Base-by-base conservation (phyloP, 64 coral and sea anemone species). In the Astreopora myriophthalma region DNA sequence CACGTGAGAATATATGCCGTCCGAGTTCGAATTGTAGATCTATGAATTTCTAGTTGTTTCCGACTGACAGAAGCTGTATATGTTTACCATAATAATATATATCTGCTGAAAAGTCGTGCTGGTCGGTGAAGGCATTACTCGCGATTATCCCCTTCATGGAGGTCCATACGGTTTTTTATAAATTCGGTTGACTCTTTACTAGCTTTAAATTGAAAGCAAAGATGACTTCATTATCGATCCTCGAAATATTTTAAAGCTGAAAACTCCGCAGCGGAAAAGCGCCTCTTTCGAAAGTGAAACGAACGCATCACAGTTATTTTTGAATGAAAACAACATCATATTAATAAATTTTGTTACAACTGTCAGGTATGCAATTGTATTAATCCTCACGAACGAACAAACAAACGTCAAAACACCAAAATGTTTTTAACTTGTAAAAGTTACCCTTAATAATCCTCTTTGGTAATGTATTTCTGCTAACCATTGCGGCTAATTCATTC, bases 311-410 rank as follows among this genome's bases (percentile, higher is more conserved):
- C 55, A 64, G 79, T 31, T 64, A 83, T 38, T 83, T 80, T 83
- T 63, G 57, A 83, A 83, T 83, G 57, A 83, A 83, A 39, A 65
- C 22, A 78, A 65, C 79, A 83, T 64, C 38, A 83, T 37, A 81
- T 61, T 83, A 64, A 83, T 80, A 60, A 80, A 51, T 80, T 62
- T 61, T 61, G 14, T 23, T 19, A 38, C 36, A 83, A 61, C 76
- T 64, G 52, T 83, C 57, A 83, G 57, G 16, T 62, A 58, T 35
- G 49, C 17, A 33, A 64, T 83, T 37, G 52, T 65, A 36, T 19
- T 83, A 20, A 36, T 37, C 39, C 57, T 83, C 32, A 16, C 48
- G 23, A 58, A 65, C 33, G 57, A 35, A 8, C 2, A 20, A 60
- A 23, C 20, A 55, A 55, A 34, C 30, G 12, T 20, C 74, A 24